Conservation (phyloP, 2,113 vertebrate species). For the Cyprinus carpio region DNA sequence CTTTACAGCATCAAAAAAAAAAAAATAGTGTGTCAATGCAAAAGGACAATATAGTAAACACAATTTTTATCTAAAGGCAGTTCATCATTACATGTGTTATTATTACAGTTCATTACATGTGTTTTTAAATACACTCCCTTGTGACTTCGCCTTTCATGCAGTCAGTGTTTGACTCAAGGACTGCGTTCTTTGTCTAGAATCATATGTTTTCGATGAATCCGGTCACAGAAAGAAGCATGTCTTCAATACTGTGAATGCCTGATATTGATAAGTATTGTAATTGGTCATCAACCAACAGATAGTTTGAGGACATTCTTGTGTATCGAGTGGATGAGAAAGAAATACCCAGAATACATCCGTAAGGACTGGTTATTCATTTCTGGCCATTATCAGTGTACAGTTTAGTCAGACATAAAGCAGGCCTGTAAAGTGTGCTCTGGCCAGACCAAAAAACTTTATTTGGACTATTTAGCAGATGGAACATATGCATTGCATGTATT, state of each 20-base stretch:
- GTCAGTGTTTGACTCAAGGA: neutral
- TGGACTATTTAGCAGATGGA: neutral
- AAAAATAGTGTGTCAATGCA: no score
- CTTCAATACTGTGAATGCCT: neutral
- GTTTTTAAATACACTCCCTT: neutral
- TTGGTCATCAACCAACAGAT: neutral
- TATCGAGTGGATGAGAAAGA: neutral
- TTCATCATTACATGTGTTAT: no score
- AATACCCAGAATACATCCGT: neutral
- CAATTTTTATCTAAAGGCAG: no score
- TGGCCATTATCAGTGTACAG: neutral
- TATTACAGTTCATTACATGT: no score
- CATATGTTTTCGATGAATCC: neutral
- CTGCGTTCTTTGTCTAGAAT: neutral
- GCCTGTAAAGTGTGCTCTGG: neutral
- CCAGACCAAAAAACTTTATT: neutral
- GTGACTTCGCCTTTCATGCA: neutral
- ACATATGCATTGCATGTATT: neutral
- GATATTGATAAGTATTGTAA: neutral
- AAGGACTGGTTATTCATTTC: neutral
- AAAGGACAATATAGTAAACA: no score
- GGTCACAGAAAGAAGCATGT: neutral
- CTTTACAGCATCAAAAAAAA: no score
- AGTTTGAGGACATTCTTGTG: neutral
- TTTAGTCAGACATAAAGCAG: neutral